A percentile compares a stretch with the other conserved stretches of the same genome.
Conservation (phyloP, 2,888 invertebrate genomes). For the Meganola albula region DNA sequence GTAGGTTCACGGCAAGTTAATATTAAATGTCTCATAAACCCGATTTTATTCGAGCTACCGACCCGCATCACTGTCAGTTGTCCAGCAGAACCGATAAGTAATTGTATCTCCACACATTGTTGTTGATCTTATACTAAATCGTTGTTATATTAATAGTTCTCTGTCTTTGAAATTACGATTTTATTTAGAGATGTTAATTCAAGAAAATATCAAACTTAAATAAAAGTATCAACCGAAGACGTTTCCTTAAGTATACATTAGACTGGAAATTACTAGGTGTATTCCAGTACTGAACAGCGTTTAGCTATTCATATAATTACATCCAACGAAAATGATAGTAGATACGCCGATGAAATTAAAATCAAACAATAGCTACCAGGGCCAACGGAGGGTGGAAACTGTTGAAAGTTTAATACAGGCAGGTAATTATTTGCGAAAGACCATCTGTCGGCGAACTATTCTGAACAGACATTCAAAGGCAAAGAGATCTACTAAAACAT, state of each 20-base stretch:
- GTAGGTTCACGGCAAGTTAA: conserved; percentile 1
- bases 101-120: conserved; percentile 38
- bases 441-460: conserved; percentile 15
- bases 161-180: too few relatives aligned
- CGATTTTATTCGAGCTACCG: too few relatives aligned
- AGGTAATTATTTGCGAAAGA: conserved; percentile 23
- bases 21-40: conserved; percentile 34
- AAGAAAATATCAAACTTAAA: too few relatives aligned
- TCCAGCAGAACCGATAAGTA: conserved; percentile 36
- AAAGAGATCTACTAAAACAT: conserved; percentile 10
- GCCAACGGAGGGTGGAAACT: conserved; percentile 1
- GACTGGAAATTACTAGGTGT: too few relatives aligned
- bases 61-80: conserved; percentile 57
- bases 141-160: too few relatives aligned
- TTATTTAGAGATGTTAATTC: too few relatives aligned
- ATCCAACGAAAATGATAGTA: neutral
- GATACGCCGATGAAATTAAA: neutral
- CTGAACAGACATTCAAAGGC: conserved; percentile 9
- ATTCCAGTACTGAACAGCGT: too few relatives aligned
- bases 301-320: too few relatives aligned
- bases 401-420: conserved; percentile 15
- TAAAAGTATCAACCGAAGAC: too few relatives aligned
- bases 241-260: too few relatives aligned
- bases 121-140: too few relatives aligned
- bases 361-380: neutral